Evolutionary conservation across 2,888 invertebrate genomes (phyloP), one percentile per base, ranked within the genome.

Genomic region (Helleia helle): DNA sequence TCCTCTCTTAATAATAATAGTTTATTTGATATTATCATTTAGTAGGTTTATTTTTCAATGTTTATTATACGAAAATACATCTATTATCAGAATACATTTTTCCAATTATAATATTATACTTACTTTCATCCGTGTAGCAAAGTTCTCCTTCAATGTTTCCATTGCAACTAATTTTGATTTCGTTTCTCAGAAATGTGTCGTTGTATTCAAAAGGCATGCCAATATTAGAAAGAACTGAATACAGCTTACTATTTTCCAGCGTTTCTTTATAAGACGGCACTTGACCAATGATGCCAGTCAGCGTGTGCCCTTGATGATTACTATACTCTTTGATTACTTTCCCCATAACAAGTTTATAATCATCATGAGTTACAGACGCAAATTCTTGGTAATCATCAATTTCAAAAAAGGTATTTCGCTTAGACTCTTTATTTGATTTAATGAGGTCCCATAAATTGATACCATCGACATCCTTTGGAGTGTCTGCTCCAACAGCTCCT

Each of bases 381-480:
- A 62, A 79, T 2, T 71, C 76, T 4, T 50, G 43, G 22, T 55
- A 65, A 47, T 80, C 79, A 42, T 79, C 68, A 3, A 81, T 72
- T 61, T 83, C 83, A 39, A 64, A 60, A 24, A 81, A 54, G 26
- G 60, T 56, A 4, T 57, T 49, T 48, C 81, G 66, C 26, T 56
- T 48, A 0, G 77, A 74, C 5, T 54, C 41, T 26, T 49, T 47
- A 40, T 76, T 69, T 25, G 50, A 40, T 18, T 59, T 47, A n/a
- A 84, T 71, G 25, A 56, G 62, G 34, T 69, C 50, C 84, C 84
- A 84, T 5, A 70, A 61, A 51, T 77, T 60, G 8, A 71, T 49
- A 4, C 84, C 83, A 52, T 81, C 77, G 12, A 83, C 62, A 30
- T 57, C 52, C 13, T 46, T 13, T 2, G 75, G 73, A 3, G 56